A percentile compares a stretch with the other conserved stretches of the same genome.
phyloP scores from a whole-genome alignment of 2,113 vertebrate genomes.

The Oostethus manadensis region DNA sequence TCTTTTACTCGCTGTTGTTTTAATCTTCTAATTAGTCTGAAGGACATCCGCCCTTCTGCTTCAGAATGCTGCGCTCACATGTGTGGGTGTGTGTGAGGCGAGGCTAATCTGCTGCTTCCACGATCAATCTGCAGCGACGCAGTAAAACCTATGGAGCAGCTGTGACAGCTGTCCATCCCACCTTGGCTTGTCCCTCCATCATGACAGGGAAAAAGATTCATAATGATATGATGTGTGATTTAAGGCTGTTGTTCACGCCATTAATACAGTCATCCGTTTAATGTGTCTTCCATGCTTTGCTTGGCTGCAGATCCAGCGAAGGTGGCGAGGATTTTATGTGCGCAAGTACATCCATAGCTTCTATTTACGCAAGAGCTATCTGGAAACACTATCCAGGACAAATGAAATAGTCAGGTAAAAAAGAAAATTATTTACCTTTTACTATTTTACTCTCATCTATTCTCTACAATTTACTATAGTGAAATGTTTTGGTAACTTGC shows the following conservation, averaged over 20 bases:
- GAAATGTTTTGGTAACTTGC: too few species aligned
- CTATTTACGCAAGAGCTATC: slow-evolving; percentile 80
- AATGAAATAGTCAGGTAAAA: slow-evolving; percentile 79
- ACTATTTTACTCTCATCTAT: too few species aligned
- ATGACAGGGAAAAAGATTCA: slow-evolving; percentile 1
- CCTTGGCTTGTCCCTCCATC: slow-evolving; percentile 33
- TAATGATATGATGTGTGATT: not conserved
- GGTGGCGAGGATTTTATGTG: slow-evolving; percentile 82
- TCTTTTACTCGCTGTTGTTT: slow-evolving; percentile 83
- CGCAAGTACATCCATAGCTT: slow-evolving; percentile 86
- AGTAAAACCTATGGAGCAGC: slow-evolving; percentile 43
- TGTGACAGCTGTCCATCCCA: slow-evolving; percentile 40
- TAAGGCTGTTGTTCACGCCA: not conserved
- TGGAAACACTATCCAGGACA: slow-evolving; percentile 77
- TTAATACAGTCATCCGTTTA: slow-evolving; percentile 2
- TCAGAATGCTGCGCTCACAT: slow-evolving; percentile 51
- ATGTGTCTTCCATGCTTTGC: slow-evolving; percentile 5
- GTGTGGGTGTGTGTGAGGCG: slow-evolving; percentile 33
- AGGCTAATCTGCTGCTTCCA: slow-evolving; percentile 47
- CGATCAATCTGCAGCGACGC: slow-evolving; percentile 47
- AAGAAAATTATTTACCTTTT: not conserved
- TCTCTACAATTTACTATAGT: too few species aligned
- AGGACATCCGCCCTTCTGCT: slow-evolving; percentile 77
- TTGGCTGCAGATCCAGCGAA: slow-evolving; percentile 82
- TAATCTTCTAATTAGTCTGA: slow-evolving; percentile 93